Evolutionary conservation across 2,113 vertebrate genomes (phyloP).

Genomic region (Syngnathoides biaculeatus): DNA sequence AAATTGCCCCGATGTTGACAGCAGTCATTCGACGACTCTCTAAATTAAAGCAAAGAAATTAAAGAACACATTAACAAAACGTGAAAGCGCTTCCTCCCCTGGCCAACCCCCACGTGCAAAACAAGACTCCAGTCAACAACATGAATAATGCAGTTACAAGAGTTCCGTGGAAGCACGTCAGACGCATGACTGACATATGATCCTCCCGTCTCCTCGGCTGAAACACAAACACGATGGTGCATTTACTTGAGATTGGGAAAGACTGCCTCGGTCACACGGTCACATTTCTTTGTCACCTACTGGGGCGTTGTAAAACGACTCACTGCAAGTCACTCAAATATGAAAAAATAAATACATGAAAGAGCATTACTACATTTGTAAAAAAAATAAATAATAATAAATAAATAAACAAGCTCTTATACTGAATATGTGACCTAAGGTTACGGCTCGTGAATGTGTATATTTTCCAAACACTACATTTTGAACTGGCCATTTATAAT

Average conservation of each 20-base stretch:
- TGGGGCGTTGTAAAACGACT: no score
- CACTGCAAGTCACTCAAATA: no score
- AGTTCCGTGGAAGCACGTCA: constrained; percentile 56
- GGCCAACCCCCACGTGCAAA: constrained; percentile 48
- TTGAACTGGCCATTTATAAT: background rate
- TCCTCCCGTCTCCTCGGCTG: constrained; percentile 47
- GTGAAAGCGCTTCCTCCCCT: constrained; percentile 39
- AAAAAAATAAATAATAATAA: no score
- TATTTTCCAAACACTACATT: background rate
- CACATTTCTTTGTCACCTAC: background rate
- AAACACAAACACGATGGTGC: constrained; percentile 46
- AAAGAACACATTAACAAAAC: background rate
- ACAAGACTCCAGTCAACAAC: constrained; percentile 62
- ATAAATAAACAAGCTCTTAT: background rate
- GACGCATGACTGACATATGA: constrained; percentile 52
- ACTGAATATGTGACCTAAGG: background rate
- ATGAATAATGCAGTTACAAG: constrained; percentile 73
- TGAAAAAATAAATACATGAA: no score
- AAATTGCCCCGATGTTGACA: background rate
- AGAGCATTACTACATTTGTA: no score
- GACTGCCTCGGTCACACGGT: constrained; percentile 26
- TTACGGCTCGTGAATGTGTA: background rate
- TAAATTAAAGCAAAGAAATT: background rate
- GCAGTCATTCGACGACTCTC: background rate
- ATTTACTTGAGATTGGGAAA: constrained; percentile 9